These are phyloP conservation scores for Ammodytes marinus DNA, from an alignment of 2,113 vertebrate genomes.

Conservation along the genomic window DNA sequence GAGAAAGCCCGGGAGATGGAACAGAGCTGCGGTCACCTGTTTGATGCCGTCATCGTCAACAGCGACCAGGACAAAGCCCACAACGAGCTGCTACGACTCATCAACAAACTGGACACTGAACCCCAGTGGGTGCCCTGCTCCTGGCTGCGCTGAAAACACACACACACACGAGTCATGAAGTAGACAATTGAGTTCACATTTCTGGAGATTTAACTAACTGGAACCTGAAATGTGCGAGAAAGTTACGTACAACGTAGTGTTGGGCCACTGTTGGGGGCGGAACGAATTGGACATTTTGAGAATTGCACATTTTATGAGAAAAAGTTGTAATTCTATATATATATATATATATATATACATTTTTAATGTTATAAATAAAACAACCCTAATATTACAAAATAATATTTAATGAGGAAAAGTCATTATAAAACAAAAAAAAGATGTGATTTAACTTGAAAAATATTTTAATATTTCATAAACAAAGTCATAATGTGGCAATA, in stretches of 20 bases:
- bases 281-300: background rate
- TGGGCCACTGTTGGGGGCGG: background rate
- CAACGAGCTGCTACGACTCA: slow-evolving; percentile 93
- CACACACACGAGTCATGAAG: background rate
- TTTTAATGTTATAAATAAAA: background rate
- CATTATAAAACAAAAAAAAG: background rate
- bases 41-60: slow-evolving; percentile 96
- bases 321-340: background rate
- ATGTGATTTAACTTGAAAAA: background rate
- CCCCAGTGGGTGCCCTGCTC: slow-evolving; percentile 98
- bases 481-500: background rate
- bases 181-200: background rate
- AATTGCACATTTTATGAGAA: background rate
- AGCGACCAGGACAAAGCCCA: slow-evolving; percentile 95
- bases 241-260: background rate
- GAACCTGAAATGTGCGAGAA: slow-evolving; percentile 10
- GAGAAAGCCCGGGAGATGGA: slow-evolving; percentile 99
- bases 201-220: slow-evolving; percentile 21
- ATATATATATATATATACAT: no score
- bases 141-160: slow-evolving; percentile 89
- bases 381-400: background rate
- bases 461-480: background rate
- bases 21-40: slow-evolving; percentile 96
- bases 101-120: slow-evolving; percentile 98
- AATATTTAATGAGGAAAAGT: background rate